Evolutionary conservation across 2,888 invertebrate genomes (phyloP).

Genomic region (Chesias legatella): DNA sequence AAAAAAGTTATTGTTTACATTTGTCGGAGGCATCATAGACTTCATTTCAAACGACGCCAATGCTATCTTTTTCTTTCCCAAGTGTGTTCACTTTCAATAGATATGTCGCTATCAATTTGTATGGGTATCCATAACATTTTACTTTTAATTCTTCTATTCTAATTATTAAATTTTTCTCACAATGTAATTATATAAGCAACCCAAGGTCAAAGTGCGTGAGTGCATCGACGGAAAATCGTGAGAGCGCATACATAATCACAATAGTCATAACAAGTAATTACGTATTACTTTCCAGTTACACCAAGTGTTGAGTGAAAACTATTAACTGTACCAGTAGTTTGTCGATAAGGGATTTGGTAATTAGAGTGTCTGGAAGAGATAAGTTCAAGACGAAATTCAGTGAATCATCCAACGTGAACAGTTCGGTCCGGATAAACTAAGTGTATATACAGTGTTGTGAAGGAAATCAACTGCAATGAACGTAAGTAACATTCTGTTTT

Average conservation of each 20-base stretch:
- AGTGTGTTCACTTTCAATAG: too few relatives aligned
- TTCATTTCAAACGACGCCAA: too few relatives aligned
- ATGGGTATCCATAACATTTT: too few relatives aligned
- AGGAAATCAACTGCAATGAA: conserved; percentile 59
- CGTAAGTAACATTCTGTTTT: conserved; percentile 46
- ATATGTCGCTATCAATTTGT: too few relatives aligned
- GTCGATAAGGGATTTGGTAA: conserved; percentile 7
- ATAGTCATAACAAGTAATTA: conserved; percentile 32
- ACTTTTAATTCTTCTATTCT: too few relatives aligned
- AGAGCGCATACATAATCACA: conserved; percentile 35
- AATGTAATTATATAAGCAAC: conserved; percentile 33
- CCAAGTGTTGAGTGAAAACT: conserved; percentile 16
- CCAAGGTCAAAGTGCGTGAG: conserved; percentile 47
- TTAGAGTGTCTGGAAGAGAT: conserved; percentile 14
- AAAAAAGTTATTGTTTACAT: too few relatives aligned
- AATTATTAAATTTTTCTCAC: conserved; percentile 3
- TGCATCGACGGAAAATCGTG: conserved; percentile 43
- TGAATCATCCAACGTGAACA: conserved; percentile 1
- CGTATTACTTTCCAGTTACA: conserved; percentile 35
- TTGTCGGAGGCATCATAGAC: too few relatives aligned
- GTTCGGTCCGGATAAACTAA: background rate
- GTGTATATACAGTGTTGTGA: conserved; percentile 22
- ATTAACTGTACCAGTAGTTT: conserved; percentile 10
- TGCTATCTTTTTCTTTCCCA: too few relatives aligned
- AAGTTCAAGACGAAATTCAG: background rate